Evolutionary conservation across 2,888 invertebrate species (phyloP), one percentile per base, ranked within the genome.

Genomic region (Penaeus monodon): DNA sequence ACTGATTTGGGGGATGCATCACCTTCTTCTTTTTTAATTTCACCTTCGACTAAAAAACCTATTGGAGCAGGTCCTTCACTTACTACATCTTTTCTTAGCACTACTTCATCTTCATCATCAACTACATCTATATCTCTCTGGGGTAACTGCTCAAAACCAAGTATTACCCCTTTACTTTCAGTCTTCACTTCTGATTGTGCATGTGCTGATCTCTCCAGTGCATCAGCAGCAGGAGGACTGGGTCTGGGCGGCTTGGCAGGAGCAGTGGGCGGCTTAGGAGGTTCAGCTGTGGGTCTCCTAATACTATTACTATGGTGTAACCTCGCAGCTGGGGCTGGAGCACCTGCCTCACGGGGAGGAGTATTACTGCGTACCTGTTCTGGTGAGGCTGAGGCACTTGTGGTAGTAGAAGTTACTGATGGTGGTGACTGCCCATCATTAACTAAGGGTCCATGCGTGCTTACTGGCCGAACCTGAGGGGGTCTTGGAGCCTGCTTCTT

Each of bases 401-500:
- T 38, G 68, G 78, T 70, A 12, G 79, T 49, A 38, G 44, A 57
- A 27, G 49, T 73, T 73, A 57, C 82, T 81, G 68, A 27, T 1
- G 24, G 49, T 70, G 57, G 80, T 17, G 68, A 38, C 20, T 80
- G 73, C 22, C 64, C 80, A 38, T 63, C 44, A n/a, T 63, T 70
- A 20, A n/a, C 85, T 4, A 63, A 29, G 33, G 73, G n/a, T 24
- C 85, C 85, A 63, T 80, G 73, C 7, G 85, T 73, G 38, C 85
- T 85, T 4, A 33, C 33, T 29, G 84, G 78, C 68, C 81, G 74
- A 29, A 74, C 84, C 70, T 88, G 89, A 33, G 89, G 89, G 64
- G 85, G 90, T 76, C 84, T 84, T 27, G 87, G 88, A 27, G 88
- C 89, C 57, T 86, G 85, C 38, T 88, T 88, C 49, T 90, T 90